Conservation (phyloP, 2,797 vertebrate genomes). For the Phataginus tricuspis region DNA sequence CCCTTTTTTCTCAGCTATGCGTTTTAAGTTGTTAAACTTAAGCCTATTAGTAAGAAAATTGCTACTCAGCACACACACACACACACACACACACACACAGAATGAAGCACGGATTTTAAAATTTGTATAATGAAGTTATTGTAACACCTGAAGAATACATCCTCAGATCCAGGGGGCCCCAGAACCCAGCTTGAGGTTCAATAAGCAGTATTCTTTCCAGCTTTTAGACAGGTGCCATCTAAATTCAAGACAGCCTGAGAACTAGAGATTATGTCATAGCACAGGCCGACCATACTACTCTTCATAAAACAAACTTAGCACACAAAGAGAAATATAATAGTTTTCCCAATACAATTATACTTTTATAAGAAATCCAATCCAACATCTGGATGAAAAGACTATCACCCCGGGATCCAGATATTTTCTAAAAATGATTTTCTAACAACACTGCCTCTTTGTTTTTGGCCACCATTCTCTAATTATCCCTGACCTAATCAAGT, state of each 20-base stretch:
- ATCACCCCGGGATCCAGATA: background rate
- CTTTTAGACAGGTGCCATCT: background rate
- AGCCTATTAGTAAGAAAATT: background rate
- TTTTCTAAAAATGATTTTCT: background rate
- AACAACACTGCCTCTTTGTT: background rate
- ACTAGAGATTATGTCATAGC: background rate
- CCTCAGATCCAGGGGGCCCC: background rate
- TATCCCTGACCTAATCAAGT: background rate
- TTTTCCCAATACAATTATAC: background rate
- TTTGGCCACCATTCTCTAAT: background rate
- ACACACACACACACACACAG: background rate
- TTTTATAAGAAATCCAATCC: constrained; percentile 10
- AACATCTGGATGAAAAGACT: background rate
- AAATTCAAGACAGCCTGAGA: background rate
- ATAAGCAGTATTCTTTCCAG: background rate
- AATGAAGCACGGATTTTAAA: background rate
- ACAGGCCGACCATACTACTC: background rate
- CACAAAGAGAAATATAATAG: background rate
- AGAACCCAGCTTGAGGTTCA: background rate
- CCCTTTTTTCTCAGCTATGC: background rate
- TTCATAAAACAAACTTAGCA: background rate
- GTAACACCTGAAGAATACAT: background rate
- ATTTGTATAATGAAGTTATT: background rate
- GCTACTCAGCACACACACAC: background rate
- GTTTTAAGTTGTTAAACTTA: background rate